Base-by-base conservation (phyloP, 2,888 invertebrate species). In the Scrobipalpa costella region DNA sequence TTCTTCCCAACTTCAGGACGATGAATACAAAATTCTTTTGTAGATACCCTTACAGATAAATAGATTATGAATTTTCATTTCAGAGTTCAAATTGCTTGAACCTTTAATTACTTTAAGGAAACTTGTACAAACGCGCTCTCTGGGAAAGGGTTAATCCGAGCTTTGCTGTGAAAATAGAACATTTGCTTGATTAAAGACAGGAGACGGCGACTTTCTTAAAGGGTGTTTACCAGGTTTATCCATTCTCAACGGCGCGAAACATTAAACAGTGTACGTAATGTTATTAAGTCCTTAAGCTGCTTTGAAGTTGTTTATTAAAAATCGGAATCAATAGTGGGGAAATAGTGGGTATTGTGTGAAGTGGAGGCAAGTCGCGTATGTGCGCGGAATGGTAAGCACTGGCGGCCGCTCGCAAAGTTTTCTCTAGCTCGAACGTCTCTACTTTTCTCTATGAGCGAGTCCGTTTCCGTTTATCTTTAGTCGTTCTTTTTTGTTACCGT, bases 391-490 rank as follows among this genome's bases (percentile, higher is more conserved):
- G 77, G 73, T 73, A 77, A 80, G 77, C 52, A 52, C 33, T 77
- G 82, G 75, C 78, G 80, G 78, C 79, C 82, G 77, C 71, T 79
- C 81, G 73, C 80, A 78, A 88, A 88, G 83, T 89, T 90, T 86
- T 82, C 83, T 83, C 80, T 83, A 76, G 81, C 80, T 79, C 76
- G 76, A 79, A 76, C 81, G 80, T 83, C 78, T 78, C 79, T 84
- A 84, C 82, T 85, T 87, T 88, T 88, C 86, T 88, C 84, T 85
- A 84, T 84, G 86, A 87, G 82, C 85, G 82, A 77, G 83, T 83
- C 86, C 83, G 85, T 84, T 89, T 88, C 86, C 85, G 88, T 86
- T 88, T 89, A 89, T 88, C 87, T 88, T 86, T 82, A 81, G 80
- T 81, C 79, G 76, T 84, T 77, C 76, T 75, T 86, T 86, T 88